Evolutionary conservation across 2,797 vertebrate genomes (phyloP), one percentile per base, ranked within the genome.

Genomic region (Oceanodroma leucorhoa): DNA sequence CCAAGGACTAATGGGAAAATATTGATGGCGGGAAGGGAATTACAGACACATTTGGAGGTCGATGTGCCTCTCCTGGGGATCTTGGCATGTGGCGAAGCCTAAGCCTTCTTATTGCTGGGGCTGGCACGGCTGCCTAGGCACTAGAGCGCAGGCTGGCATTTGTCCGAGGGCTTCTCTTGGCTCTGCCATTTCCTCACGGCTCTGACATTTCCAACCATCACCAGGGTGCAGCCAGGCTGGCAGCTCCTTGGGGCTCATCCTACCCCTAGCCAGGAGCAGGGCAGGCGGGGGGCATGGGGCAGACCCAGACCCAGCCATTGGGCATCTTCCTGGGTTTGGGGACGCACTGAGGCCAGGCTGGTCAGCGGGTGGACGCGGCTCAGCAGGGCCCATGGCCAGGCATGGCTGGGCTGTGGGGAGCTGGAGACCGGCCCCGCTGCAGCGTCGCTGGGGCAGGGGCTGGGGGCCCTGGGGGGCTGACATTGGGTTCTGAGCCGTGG

Each of bases 361-460:
- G 30, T 5, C 9, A 10, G 1, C 3, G 8, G 19, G 2, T 29
- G 34, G 26, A n/a, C 14, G 18, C 0, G 2, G 45, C 54, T 89
- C 7, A 6, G n/a, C 5, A 7, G 6, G 21, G 9, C 40, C 40
- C n/a, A 23, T 29, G 9, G 24, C 8, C 0, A 0, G 36, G 32
- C 46, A 73, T 26, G 21, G 34, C 18, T 60, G n/a, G 27, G 12
- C 41, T 30, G 10, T 7, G 43, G 22, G 30, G 26, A 60, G 23
- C 27, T 30, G 48, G 32, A 66, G n/a, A 36, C 15, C 8, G 41
- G 8, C 13, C 10, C 10, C 8, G 21, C 57, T 29, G n/a, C 15
- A 8, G 7, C 8, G 1, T 19, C 2, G 0, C 21, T 22, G 53
- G 7, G 22, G 8, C 19, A 30, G 48, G 20, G 30, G 8, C 34